Evolutionary conservation across 2,113 vertebrate genomes (phyloP), one percentile per base, ranked within the genome.

Genomic region (Panthera uncia): DNA sequence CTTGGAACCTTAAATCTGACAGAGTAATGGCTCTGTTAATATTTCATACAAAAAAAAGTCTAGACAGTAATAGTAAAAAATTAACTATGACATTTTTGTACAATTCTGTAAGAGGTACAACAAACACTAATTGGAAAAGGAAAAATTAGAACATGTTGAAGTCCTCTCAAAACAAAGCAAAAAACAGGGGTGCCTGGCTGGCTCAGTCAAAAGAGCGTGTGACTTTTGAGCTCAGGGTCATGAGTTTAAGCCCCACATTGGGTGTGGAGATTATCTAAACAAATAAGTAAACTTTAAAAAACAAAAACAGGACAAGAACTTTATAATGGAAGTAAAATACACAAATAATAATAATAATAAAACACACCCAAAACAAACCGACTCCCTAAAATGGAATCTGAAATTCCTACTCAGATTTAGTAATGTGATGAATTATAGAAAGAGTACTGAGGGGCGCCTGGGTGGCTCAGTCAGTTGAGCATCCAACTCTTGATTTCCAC

Each of bases 41-140:
- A 96, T 52, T 92, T 88, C 45, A 91, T 78, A 87, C 80, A 88
- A 69, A 65, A 45, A 45, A 63, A 63, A 76, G 73, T 31, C 31
- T 80, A 91, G 38, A 81, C 21, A 90, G 29, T 68, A 93, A 33
- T 86, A 86, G n/a, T 73, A 73, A 97, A 96, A 96, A 76, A 87
- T 89, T 81, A 78, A 61, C 3, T 80, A 94, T 78, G 29, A 65
- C 27, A 97, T 96, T 91, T 97, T 93, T 89, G 15, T 81, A 21
- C 90, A 89, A 81, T 95, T 95, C 63, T 89, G 31, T 94, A 68
- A 88, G 57, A 68, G 15, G 52, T 3, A 83, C 36, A 92, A 5
- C 36, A 92, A 89, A 89, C 23, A 86, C 55, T 83, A 74, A 86
- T 78, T 96, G 19, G 85, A 80, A 97, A 95, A 74, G 10, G 33